Conservation (phyloP, 2,888 invertebrate species). For the Quadroppia sp. region DNA sequence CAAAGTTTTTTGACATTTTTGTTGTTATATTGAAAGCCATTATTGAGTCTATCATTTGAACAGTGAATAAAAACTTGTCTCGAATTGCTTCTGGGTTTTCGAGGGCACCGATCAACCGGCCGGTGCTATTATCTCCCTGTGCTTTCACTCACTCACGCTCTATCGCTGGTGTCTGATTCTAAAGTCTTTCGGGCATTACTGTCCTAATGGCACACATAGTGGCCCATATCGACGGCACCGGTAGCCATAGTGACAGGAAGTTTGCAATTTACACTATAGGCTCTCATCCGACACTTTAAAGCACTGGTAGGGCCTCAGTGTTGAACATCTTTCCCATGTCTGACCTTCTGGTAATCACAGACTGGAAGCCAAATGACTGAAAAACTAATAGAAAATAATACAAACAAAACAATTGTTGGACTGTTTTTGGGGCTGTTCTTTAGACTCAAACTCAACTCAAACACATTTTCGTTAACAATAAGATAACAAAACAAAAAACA, state of each 20-base stretch:
- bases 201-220: neutral
- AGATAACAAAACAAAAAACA: too few species aligned
- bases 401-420: neutral
- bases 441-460: too few species aligned
- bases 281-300: neutral
- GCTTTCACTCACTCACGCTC: neutral
- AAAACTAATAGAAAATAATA: too few species aligned
- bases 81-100: constrained; percentile 10
- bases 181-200: neutral
- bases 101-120: neutral
- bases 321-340: constrained; percentile 1
- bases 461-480: too few species aligned
- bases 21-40: neutral
- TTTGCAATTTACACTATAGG: constrained; percentile 18
- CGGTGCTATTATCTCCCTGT: neutral
- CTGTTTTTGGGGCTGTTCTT: too few species aligned
- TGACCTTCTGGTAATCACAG: neutral
- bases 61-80: constrained; percentile 4
- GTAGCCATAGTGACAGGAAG: constrained; percentile 11
- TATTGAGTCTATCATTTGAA: neutral
- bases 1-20: neutral
- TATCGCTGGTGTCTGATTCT: neutral
- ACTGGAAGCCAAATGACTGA: neutral
- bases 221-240: neutral
- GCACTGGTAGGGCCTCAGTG: neutral